These are phyloP conservation scores for Apogon hyalosoma DNA, from an alignment of 2,797 vertebrate genomes.

Conservation along the genomic window DNA sequence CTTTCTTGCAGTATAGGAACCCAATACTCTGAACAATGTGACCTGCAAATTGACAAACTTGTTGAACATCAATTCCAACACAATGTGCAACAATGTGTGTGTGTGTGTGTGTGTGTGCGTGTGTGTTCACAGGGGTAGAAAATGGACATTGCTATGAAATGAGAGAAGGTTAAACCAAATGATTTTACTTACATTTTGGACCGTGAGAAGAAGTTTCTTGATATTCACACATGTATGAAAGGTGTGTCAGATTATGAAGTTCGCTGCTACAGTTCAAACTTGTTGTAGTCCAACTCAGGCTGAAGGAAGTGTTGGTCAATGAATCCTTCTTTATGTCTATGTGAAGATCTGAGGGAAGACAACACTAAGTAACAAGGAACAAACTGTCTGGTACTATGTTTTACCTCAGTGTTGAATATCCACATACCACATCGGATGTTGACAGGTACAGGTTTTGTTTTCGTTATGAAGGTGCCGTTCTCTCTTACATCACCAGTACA, in stretches of 20 bases:
- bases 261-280: fast-evolving
- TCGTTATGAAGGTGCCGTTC: fast-evolving
- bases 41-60: no score
- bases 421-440: conserved; percentile 63
- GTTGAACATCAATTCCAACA: no score
- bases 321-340: fast-evolving
- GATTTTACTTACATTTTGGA: no score
- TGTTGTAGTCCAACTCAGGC: fast-evolving
- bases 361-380: conserved; percentile 9
- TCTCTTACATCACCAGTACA: conserved; percentile 45
- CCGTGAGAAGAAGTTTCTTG: no score
- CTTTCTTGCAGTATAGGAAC: no score
- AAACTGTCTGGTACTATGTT: neutral
- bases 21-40: no score
- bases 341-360: conserved; percentile 51
- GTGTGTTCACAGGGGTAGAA: no score
- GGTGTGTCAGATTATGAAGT: fast-evolving
- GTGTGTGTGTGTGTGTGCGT: no score
- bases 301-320: neutral
- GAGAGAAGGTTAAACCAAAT: no score
- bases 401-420: neutral
- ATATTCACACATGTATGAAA: conserved; percentile 6
- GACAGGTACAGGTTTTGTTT: fast-evolving
- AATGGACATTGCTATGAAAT: no score
- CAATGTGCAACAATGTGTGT: no score